Evolutionary conservation across 2,888 invertebrate genomes (phyloP).

Genomic region (Brachyptera risi): DNA sequence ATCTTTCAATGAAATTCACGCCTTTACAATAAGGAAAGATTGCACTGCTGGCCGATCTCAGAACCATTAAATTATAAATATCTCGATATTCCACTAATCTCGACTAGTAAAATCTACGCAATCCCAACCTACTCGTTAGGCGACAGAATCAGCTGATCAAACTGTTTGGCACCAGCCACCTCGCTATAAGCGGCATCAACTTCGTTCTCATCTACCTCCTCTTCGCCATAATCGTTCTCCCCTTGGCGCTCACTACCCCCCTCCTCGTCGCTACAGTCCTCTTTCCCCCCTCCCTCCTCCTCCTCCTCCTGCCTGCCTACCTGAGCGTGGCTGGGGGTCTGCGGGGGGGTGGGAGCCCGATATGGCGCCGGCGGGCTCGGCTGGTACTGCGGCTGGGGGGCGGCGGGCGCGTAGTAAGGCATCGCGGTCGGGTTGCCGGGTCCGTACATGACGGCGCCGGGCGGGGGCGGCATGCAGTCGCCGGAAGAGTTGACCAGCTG

Average conservation of each 20-base stretch:
- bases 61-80: no score
- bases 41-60: no score
- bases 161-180: background rate
- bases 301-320: constrained; percentile 1
- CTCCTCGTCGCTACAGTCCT: background rate
- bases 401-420: constrained; percentile 1
- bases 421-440: constrained; percentile 23
- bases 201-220: no score
- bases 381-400: constrained; percentile 15
- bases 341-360: constrained; percentile 32
- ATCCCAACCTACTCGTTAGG: no score
- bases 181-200: no score
- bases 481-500: background rate
- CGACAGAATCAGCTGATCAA: no score
- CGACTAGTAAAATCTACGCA: no score
- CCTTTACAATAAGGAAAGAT: no score
- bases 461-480: constrained; percentile 26
- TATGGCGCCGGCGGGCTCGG: background rate
- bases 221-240: background rate
- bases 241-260: background rate
- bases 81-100: no score
- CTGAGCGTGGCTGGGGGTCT: constrained; percentile 32
- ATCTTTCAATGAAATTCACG: no score
- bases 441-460: constrained; percentile 15
- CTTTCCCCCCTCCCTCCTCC: background rate